Evolutionary conservation across 2,113 vertebrate species (phyloP), one percentile per base, ranked within the genome.

Genomic region (Larimichthys polyactis): DNA sequence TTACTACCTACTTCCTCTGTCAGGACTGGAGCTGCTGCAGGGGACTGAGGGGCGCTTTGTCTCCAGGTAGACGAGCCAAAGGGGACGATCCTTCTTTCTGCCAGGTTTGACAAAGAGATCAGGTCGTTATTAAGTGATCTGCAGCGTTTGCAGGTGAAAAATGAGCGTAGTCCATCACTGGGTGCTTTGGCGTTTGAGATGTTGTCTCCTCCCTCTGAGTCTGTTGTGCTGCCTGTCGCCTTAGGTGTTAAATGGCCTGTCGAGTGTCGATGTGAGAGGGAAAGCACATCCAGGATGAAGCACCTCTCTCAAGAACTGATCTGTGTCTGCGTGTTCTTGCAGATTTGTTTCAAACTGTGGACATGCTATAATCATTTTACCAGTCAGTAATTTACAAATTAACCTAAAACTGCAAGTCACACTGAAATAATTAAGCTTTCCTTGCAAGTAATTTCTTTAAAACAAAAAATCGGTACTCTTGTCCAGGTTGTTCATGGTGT

Each of bases 1-100:
- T 96, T 95, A 94, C 93, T 80, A 22, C 88, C 84, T 73, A 82
- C 90, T 94, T 92, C 86, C 91, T 90, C 86, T 84, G 70, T 90
- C 86, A 92, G 84, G 87, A 85, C 43, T 79, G 72, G 81, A 27
- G n/a, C 46, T 2, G 76, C 81, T 74, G 83, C 44, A 44, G 81
- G 77, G 67, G 57, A 29, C 71, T 55, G 83, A 32, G 16, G 72
- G 79, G 24, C 19, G 14, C 17, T 76, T 90, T 60, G 59, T 75
- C 72, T 87, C 71, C 88, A 87, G 91, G 87, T 89, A 51, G 83
- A 81, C 2, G 17, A 20, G 60, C 29, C 52, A 52, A 11, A 66
- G 70, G 44, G 58, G 40, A 3, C 2, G 3, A 82, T 90, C 70
- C 59, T 46, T 83, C 72, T 84, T 80, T 24, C 27, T 17, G 54